Evolutionary conservation across 2,797 vertebrate species (phyloP), one percentile per base, ranked within the genome.

Genomic region (Hydrolagus colliei): DNA sequence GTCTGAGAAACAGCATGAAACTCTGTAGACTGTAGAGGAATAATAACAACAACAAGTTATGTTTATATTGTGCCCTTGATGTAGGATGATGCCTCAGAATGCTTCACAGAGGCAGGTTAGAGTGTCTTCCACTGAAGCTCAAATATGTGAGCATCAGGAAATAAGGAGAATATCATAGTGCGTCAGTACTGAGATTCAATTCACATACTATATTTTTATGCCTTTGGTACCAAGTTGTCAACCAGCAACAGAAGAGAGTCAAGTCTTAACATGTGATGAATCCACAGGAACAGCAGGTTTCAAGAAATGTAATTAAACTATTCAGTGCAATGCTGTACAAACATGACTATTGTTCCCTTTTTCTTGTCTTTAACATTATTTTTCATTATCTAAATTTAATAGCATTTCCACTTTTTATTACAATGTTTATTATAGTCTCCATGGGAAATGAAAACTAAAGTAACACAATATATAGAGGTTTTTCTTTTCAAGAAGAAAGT

Each of bases 251-350:
- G 22, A 80, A 80, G 7, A 65, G 11, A 80, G n/a, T 80, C 78
- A 67, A 65, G 62, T 80, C 78, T 27, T 32, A 80, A 80, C 78
- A 65, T 80, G 62, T 80, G 61, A 80, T 62, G n/a, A 27, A 80
- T 80, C 61, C 62, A 80, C 78, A 80, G 61, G 78, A 80, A 80
- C 62, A 16, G 61, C 61, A 32, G 61, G 12, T 67, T 80, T 65
- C n/a, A 80, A 79, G 22, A 63, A 27, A 65, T 65, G 22, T 65
- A 80, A 80, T 80, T 80, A 80, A 80, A 67, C 63, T 80, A 67
- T 80, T 80, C 61, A 80, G 32, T 80, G 65, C 18, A n/a, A 79
- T 79, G 18, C n/a, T 16, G 6, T 63, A 67, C 61, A 65, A 79
- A 80, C 61, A 32, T 16, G 9, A 63, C 61, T 79, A 62, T 63